Percentiles rank a stretch among this genome's conserved stretches.
phyloP scores from a whole-genome alignment of 2,797 vertebrate species.

The Eulemur coronatus region DNA sequence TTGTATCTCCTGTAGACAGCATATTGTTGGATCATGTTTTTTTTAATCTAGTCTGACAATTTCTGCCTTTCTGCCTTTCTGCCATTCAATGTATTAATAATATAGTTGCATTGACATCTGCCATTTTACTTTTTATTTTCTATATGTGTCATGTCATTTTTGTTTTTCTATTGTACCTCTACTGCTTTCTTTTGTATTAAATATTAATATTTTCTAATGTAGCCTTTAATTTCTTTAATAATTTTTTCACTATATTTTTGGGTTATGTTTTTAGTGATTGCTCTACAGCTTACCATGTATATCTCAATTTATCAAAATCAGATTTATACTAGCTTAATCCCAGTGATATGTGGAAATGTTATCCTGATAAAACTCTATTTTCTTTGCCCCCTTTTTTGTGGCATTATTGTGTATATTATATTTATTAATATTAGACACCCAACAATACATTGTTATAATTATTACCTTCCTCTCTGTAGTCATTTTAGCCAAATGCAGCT shows the following conservation, averaged over 20 bases:
- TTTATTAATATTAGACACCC: neutral
- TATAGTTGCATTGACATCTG: neutral
- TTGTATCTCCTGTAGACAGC: neutral
- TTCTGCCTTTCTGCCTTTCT: no score
- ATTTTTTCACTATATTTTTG: neutral
- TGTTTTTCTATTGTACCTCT: neutral
- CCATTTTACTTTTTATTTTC: neutral
- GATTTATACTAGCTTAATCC: neutral
- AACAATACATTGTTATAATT: neutral
- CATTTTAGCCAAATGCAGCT: neutral
- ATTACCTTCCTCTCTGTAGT: neutral
- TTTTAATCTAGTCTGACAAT: neutral
- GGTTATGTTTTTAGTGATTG: neutral
- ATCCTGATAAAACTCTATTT: neutral
- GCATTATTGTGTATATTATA: neutral
- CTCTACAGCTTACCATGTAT: neutral
- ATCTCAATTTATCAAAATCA: neutral
- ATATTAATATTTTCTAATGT: neutral
- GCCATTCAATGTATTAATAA: neutral
- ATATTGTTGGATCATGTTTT: neutral
- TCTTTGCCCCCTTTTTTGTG: neutral
- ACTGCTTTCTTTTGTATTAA: neutral
- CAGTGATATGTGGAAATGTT: neutral
- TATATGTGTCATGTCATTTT: neutral
- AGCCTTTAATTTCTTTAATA: neutral